Evolutionary conservation across 1,140 invertebrate genomes (phyloP), one percentile per base, ranked within the genome.

Genomic region (Oedothorax gibbosus): DNA sequence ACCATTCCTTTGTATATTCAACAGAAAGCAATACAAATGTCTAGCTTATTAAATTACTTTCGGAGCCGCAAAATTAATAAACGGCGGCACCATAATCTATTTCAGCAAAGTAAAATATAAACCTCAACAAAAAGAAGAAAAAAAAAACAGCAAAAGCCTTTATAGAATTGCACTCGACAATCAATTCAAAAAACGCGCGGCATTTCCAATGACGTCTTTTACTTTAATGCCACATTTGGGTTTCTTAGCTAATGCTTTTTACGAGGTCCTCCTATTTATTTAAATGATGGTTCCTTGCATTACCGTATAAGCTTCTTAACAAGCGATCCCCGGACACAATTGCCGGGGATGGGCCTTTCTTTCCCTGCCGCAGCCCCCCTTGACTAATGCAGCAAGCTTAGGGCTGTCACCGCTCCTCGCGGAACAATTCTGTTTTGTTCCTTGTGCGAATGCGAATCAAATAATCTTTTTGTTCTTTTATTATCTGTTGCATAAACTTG

Each of bases 321-420:
- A 82, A 82, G 80, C 56, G 69, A n/a, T 49, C 50, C 73, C 51
- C n/a, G 35, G 56, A 64, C 68, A 82, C 68, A 72, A 82, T 73
- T 73, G 68, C 57, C 54, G 64, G 57, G 69, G 56, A 57, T 64
- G 73, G 11, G 35, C 57, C 65, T 82, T 82, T 54, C 65, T 82
- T 73, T 64, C n/a, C 80, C 21, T 15, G 66, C 73, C 68, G 69
- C 80, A 82, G 73, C 80, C 72, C 21, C 21, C 80, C 69, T 56
- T 82, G 80, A 82, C 69, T 82, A 82, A 82, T 82, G 80, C 80
- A 57, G 56, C 54, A 21, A 73, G 80, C 80, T 82, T 71, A 82
- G 57, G 53, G 56, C 57, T 82, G 80, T 82, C 80, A 82, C 80
- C 80, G 60, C 69, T 73, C 57, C 50, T 49, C 65, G 53, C 73